A percentile compares a stretch with the other conserved stretches of the same genome.
Conservation (phyloP, 2,113 vertebrate species). For the Mustela lutreola region DNA sequence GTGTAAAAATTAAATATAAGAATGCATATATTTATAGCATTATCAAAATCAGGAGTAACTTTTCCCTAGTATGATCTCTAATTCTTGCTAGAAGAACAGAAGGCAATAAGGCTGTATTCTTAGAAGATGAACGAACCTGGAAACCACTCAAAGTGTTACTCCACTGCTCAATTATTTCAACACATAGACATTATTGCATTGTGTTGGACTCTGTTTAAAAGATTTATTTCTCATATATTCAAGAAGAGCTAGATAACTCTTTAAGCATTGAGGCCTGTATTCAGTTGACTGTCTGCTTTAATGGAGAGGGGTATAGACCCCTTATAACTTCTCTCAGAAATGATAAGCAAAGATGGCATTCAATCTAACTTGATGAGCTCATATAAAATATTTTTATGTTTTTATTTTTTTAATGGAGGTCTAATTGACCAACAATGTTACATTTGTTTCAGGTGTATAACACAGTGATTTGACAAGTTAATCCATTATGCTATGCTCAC, state of each 20-base stretch:
- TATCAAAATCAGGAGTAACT: slow-evolving; percentile 18
- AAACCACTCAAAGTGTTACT: not conserved
- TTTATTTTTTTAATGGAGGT: not conserved
- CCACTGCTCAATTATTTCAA: not conserved
- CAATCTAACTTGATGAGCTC: not conserved
- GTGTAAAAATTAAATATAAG: not conserved
- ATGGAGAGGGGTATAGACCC: not conserved
- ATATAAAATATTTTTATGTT: not conserved
- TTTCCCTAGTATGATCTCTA: not conserved
- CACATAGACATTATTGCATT: not conserved
- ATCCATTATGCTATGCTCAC: not conserved
- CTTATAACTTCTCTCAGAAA: not conserved
- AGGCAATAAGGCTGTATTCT: not conserved
- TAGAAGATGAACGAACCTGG: not conserved
- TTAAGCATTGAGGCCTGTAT: not conserved
- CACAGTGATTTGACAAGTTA: not conserved
- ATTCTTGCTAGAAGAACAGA: not conserved
- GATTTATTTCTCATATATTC: not conserved
- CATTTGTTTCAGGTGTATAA: not conserved
- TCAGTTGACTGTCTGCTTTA: not conserved
- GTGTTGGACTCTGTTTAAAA: not conserved
- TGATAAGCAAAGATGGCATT: not conserved
- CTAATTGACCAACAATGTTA: not conserved
- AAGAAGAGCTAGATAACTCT: not conserved
- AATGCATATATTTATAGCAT: not conserved